Evolutionary conservation across 2,797 vertebrate genomes (phyloP), one percentile per base, ranked within the genome.

Genomic region (Lagorchestes hirsutus): DNA sequence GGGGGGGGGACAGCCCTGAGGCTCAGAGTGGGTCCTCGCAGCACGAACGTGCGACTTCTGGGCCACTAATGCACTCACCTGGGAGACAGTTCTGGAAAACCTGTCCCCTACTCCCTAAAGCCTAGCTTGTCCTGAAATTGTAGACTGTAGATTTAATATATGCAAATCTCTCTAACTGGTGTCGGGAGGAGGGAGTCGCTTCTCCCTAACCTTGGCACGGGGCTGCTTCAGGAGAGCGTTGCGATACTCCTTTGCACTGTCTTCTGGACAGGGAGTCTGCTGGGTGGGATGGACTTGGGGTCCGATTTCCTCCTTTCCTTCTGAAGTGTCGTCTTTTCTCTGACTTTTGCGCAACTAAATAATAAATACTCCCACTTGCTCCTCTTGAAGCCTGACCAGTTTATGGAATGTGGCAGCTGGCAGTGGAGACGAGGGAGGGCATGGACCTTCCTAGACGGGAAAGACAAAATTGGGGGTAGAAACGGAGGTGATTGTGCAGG

Each of bases 281-380:
- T 11, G 74, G 22, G 74, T 11, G 74, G 74, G 74, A 9, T 82
- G 74, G 22, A 46, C 9, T 22, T 46, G 40, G 74, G 74, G 24
- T 9, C 74, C 4, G 22, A 87, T 24, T 3, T 87, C 40, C 67
- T 8, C 18, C 2, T 10, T 40, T 16, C n/a, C 1, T 40, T 46
- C n/a, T 22, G 18, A 34, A 67, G 18, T 50, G 6, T 87, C 40
- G 1, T 24, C 9, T 67, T 67, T 34, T 67, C 59, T 34, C 59
- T 27, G 27, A 74, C 34, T 87, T 87, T 87, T n/a, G 74, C 27
- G 74, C 40, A 27, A 87, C 74, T 50, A 82, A 82, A 29, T 82
- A 93, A 92, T 96, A 93, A 96, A 92, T 24, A 9, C 31, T 31
- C 1, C 57, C 91, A 3, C 14, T 46, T 93, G 93, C 82, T 93